phyloP scores from a whole-genome alignment of 2,113 vertebrate genomes.

The Lophochroa leadbeateri region DNA sequence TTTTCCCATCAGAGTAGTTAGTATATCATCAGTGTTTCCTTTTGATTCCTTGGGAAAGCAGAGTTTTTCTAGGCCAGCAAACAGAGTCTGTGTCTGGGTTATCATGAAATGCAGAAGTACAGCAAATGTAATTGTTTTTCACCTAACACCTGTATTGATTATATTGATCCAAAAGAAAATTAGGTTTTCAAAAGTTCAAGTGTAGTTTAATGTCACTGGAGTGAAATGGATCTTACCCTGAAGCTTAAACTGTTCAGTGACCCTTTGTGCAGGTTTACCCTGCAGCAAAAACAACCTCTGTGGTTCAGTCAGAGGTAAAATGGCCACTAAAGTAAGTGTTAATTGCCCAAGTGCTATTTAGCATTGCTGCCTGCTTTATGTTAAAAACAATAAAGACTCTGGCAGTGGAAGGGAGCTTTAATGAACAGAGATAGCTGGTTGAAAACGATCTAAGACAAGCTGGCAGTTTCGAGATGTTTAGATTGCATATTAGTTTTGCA shows the following conservation, averaged over 20 bases:
- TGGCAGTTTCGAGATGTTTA: neutral
- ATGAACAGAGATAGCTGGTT: rapidly evolving
- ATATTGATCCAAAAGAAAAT: conserved; percentile 61
- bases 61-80: neutral
- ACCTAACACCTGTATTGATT: neutral
- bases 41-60: neutral
- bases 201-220: conserved; percentile 27
- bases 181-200: conserved; percentile 59
- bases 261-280: neutral
- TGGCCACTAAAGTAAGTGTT: neutral
- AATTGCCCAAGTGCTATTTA: neutral
- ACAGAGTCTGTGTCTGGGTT: neutral
- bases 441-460: neutral
- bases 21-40: neutral
- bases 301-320: neutral
- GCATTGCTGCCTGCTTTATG: neutral
- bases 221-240: neutral
- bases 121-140: conserved; percentile 7
- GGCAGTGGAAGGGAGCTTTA: neutral
- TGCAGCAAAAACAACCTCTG: neutral
- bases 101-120: neutral
- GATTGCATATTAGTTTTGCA: neutral
- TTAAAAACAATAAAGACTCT: neutral
- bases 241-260: neutral
- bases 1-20: neutral